These are phyloP conservation scores for Mactra quadrangularis DNA, from an alignment of 1,140 invertebrate species.

Conservation along the genomic window DNA sequence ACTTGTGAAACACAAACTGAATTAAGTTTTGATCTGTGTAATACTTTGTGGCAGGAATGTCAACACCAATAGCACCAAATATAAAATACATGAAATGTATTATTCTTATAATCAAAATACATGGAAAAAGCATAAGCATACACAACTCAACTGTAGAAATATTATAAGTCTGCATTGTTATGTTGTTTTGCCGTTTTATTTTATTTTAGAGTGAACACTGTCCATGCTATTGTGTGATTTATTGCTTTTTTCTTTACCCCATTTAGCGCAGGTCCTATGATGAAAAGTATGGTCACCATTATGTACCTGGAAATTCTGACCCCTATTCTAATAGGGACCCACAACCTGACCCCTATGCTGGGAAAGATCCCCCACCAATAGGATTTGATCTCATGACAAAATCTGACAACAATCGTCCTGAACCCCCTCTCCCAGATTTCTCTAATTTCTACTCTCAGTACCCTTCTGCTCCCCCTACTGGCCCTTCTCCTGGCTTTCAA, in stretches of 20 bases:
- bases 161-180: too few relatives aligned
- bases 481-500: not conserved
- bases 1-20: too few relatives aligned
- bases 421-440: conserved; percentile 3
- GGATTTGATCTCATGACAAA: conserved; percentile 59
- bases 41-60: too few relatives aligned
- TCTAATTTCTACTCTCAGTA: conserved; percentile 17
- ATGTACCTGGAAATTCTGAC: too few relatives aligned
- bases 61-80: too few relatives aligned
- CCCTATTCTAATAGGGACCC: not conserved
- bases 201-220: not conserved
- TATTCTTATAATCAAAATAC: too few relatives aligned
- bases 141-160: too few relatives aligned
- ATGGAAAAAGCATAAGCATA: too few relatives aligned
- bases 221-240: conserved; percentile 2
- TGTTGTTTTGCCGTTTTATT: not conserved
- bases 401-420: conserved; percentile 25
- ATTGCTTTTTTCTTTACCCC: conserved; percentile 30
- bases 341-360: conserved; percentile 39
- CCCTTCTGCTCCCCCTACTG: conserved; percentile 18
- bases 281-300: conserved; percentile 24
- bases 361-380: conserved; percentile 35
- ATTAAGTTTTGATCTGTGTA: too few relatives aligned
- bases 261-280: conserved; percentile 4
- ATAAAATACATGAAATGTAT: too few relatives aligned